phyloP scores from a whole-genome alignment of 2,797 vertebrate species.

The Falco naumanni region DNA sequence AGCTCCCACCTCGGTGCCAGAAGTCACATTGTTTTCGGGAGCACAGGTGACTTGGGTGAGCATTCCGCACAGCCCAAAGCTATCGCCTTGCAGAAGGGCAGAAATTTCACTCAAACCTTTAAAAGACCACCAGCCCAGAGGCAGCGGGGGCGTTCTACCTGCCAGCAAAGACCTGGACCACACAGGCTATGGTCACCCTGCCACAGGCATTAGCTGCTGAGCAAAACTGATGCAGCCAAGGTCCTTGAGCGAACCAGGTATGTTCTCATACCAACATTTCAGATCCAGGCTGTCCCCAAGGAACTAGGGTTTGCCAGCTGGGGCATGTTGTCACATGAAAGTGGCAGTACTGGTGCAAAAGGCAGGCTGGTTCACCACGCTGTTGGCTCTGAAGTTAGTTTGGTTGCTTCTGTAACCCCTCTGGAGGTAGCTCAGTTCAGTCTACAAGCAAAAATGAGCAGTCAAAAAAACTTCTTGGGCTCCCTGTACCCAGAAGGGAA shows the following conservation, averaged over 20 bases:
- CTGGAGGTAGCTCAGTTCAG: not conserved
- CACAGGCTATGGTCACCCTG: accelerated
- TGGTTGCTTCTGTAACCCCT: not conserved
- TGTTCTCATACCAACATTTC: accelerated
- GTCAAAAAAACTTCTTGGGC: not conserved
- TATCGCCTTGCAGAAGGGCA: not conserved
- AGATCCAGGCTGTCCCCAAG: not conserved
- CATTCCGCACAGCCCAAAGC: accelerated
- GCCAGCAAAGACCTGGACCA: not conserved
- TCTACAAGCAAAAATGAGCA: not conserved
- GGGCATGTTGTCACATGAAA: accelerated
- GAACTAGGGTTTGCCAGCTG: not conserved
- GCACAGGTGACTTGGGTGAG: accelerated
- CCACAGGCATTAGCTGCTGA: accelerated
- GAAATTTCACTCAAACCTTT: not conserved
- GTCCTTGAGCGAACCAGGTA: not conserved
- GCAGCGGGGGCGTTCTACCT: not conserved
- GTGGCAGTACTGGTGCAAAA: not conserved
- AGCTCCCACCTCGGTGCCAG: not conserved
- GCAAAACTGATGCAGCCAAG: not conserved
- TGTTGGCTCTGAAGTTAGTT: accelerated
- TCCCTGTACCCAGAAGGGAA: not conserved
- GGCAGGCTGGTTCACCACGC: not conserved
- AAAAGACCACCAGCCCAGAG: not conserved
- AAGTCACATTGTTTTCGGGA: not conserved